phyloP scores from a whole-genome alignment of 2,113 vertebrate species.

The Gymnobelideus leadbeateri region DNA sequence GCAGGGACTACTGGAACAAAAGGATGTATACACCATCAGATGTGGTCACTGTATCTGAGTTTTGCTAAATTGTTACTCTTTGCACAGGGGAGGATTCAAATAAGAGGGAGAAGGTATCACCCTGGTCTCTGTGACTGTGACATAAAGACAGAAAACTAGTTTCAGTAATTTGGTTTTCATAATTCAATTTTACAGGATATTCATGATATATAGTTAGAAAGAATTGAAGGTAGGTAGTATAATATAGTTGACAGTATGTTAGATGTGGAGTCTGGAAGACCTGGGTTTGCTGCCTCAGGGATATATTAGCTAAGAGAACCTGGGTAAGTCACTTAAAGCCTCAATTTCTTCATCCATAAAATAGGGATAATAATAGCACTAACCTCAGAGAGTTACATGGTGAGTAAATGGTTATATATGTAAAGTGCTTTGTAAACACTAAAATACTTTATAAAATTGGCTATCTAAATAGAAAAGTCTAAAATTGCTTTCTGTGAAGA shows the following conservation, averaged over 20 bases:
- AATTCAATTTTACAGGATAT: neutral
- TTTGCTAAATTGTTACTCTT: neutral
- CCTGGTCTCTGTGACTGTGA: neutral
- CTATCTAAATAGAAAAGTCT: neutral
- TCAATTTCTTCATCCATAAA: neutral
- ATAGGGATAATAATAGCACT: neutral
- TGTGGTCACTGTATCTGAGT: neutral
- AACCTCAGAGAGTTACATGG: neutral
- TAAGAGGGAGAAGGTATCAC: neutral
- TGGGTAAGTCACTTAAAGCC: neutral
- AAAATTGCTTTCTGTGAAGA: neutral
- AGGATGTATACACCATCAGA: neutral
- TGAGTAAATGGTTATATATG: neutral
- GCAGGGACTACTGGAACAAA: neutral
- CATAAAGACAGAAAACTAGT: neutral
- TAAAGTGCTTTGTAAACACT: neutral
- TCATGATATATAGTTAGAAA: neutral
- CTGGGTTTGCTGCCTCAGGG: neutral
- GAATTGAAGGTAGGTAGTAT: neutral
- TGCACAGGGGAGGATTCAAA: neutral
- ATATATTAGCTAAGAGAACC: neutral
- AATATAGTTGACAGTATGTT: neutral
- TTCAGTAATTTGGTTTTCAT: neutral
- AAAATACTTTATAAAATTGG: neutral
- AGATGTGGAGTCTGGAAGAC: neutral